Percentiles rank a stretch among this genome's conserved stretches.
Evolutionary conservation across 2,113 vertebrate species (phyloP).

Genomic region (Platichthys flesus): DNA sequence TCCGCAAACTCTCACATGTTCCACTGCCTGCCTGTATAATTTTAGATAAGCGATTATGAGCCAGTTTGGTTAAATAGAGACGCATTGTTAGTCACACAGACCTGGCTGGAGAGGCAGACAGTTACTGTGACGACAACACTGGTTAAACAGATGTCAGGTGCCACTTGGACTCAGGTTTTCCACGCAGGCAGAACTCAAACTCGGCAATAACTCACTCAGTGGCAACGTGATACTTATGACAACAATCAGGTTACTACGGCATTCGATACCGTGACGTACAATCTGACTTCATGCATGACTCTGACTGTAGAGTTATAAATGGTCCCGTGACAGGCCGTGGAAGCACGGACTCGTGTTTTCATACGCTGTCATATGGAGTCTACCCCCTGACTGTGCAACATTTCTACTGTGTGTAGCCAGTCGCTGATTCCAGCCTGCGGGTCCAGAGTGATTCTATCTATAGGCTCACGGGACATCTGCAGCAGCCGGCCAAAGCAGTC

Average conservation of each 20-base stretch:
- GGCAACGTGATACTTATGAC: constrained; percentile 25
- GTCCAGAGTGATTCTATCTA: constrained; percentile 53
- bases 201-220: constrained; percentile 25
- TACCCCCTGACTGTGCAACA: constrained; percentile 11
- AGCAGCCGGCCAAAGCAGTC: constrained; percentile 53
- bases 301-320: neutral
- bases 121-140: constrained; percentile 46
- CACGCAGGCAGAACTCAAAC: constrained; percentile 15
- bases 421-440: constrained; percentile 46
- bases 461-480: constrained; percentile 58
- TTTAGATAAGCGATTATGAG: constrained; percentile 23
- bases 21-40: neutral
- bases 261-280: constrained; percentile 18
- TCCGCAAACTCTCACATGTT: neutral
- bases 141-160: constrained; percentile 63
- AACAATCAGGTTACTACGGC: constrained; percentile 18
- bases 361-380: constrained; percentile 10
- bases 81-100: constrained; percentile 37
- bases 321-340: neutral
- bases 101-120: constrained; percentile 57
- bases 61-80: constrained; percentile 17
- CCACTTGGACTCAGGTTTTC: constrained; percentile 58
- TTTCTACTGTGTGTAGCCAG: constrained; percentile 22
- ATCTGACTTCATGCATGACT: neutral
- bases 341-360: constrained; percentile 4